Evolutionary conservation across 2,888 invertebrate genomes (phyloP), one percentile per base, ranked within the genome.

Genomic region (Willowsia nigromaculata): DNA sequence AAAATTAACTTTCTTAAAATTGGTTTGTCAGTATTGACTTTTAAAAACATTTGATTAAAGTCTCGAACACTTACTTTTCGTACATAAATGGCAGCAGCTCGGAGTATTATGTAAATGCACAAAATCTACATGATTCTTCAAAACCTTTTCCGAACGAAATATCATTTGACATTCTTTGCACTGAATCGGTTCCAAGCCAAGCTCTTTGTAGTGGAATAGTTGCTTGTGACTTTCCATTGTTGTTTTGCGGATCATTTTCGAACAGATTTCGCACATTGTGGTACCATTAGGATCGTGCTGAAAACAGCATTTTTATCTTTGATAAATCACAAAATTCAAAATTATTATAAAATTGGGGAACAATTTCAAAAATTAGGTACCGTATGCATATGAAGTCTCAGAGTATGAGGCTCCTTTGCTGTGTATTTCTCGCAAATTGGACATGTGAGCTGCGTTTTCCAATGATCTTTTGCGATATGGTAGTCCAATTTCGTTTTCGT

Each of bases 31-130:
- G 15, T 7, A 11, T 37, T 33, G 13, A 9, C 7, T 13, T 18
- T 5, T 37, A 68, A 6, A 68, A 9, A 53, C 5, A 13, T 33
- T 53, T 25, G n/a, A n/a, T n/a, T n/a, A n/a, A n/a, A n/a, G n/a
- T n/a, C n/a, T n/a, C n/a, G n/a, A n/a, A n/a, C n/a, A 13, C 47
- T 30, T 56, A 80, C 80, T 22, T 65, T 82, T 82, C n/a, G 18
- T 11, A 82, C 82, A 82, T 56, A 25, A 43, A n/a, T 37, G 18
- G n/a, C 82, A 82, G 13, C 9, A 40, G 5, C 11, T 5, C 0
- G 27, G 13, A 18, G 6, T 65, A n/a, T 22, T 43, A n/a, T 82
- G 37, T 5, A 33, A 25, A 65, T 82, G 82, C 1, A 80, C 80
- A 59, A 37, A 40, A 40, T 71, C 40, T 40, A 40, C 9, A 27